Evolutionary conservation across 2,797 vertebrate species (phyloP).

Genomic region (Pelobates cultripes): DNA sequence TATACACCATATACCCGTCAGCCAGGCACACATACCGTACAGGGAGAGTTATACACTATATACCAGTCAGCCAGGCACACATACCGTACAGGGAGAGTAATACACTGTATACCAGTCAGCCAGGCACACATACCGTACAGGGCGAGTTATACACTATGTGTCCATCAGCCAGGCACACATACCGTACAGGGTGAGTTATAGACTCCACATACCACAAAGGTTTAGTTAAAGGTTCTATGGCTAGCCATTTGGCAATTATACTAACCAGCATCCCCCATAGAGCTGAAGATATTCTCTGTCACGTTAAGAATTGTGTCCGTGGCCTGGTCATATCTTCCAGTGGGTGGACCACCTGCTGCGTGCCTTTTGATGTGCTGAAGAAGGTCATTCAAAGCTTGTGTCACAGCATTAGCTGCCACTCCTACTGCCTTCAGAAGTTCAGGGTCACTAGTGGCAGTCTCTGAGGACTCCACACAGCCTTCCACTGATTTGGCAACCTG

Average conservation of each 20-base stretch:
- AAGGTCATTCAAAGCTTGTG: conserved; percentile 92
- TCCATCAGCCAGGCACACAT: too few species aligned
- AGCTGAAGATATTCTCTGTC: conserved; percentile 98
- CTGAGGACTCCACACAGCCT: conserved; percentile 91
- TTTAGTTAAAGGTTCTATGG: too few species aligned
- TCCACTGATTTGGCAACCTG: conserved; percentile 96
- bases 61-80: background rate
- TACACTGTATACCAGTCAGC: too few species aligned
- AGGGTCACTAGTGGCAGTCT: conserved; percentile 87
- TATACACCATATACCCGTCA: background rate
- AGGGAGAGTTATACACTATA: too few species aligned
- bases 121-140: too few species aligned
- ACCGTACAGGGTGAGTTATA: too few species aligned
- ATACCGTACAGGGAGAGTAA: too few species aligned
- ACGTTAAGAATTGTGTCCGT: conserved; percentile 96
- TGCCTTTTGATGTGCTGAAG: conserved; percentile 95
- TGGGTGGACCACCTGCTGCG: conserved; percentile 85
- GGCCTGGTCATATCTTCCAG: conserved; percentile 93
- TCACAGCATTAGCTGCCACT: conserved; percentile 88
- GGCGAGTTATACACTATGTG: too few species aligned
- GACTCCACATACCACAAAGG: too few species aligned
- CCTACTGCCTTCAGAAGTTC: conserved; percentile 92
- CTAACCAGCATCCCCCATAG: conserved; percentile 96
- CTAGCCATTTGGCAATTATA: background rate
- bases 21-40: background rate